A percentile compares a stretch with the other conserved stretches of the same genome.
Evolutionary conservation across 2,888 invertebrate genomes (phyloP).

Genomic region (Imbricaverruca yamaguchii): DNA sequence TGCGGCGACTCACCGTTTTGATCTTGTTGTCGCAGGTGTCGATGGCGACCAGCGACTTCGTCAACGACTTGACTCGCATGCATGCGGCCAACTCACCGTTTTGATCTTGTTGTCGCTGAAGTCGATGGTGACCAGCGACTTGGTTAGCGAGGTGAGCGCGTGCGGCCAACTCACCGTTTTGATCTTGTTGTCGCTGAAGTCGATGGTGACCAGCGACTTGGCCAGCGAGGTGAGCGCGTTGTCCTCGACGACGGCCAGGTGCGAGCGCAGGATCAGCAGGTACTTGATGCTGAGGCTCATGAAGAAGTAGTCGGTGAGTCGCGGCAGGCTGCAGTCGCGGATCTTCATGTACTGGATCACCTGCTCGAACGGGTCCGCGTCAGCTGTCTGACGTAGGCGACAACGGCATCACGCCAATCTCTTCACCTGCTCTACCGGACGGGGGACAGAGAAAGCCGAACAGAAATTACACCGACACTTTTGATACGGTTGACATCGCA

Average conservation of each 20-base stretch:
- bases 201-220: constrained; percentile 66
- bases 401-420: no score
- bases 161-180: constrained; percentile 25
- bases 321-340: constrained; percentile 32
- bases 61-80: no score
- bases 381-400: no score
- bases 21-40: no score
- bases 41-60: no score
- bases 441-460: no score
- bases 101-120: constrained; percentile 62
- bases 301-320: constrained; percentile 33
- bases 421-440: no score
- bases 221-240: constrained; percentile 79
- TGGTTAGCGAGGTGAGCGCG: constrained; percentile 58
- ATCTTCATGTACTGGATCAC: constrained; percentile 31
- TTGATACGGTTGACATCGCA: no score
- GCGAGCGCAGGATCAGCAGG: constrained; percentile 44
- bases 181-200: constrained; percentile 67
- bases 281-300: constrained; percentile 31
- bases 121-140: constrained; percentile 71
- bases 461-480: no score
- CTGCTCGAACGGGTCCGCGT: neutral
- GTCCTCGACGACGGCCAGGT: constrained; percentile 76
- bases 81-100: constrained; percentile 25
- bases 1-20: no score